Conservation (phyloP, 1,140 invertebrate species). For the Schlechtendalia chinensis region DNA sequence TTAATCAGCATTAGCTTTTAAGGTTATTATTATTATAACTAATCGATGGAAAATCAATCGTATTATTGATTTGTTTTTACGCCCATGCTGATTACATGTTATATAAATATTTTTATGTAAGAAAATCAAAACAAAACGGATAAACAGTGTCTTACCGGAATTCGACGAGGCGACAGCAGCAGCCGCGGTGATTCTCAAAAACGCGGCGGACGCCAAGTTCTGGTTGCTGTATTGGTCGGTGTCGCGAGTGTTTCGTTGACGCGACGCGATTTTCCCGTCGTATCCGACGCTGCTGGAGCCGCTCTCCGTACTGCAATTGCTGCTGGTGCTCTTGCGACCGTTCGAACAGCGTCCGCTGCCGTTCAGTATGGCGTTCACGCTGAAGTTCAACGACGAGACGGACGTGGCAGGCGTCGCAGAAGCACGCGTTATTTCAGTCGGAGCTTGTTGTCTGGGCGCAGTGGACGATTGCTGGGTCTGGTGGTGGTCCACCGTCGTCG, state of each 20-base stretch:
- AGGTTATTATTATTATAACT: too few relatives aligned
- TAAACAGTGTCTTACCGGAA: background rate
- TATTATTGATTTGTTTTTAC: too few relatives aligned
- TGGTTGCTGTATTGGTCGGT: background rate
- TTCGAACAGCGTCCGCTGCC: constrained; percentile 4
- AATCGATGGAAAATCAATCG: too few relatives aligned
- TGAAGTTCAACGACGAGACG: constrained; percentile 12
- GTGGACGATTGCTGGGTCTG: background rate
- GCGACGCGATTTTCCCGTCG: background rate
- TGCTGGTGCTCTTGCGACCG: constrained; percentile 12
- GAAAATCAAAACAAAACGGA: too few relatives aligned
- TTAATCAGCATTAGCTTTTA: too few relatives aligned
- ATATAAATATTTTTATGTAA: too few relatives aligned
- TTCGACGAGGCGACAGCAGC: background rate
- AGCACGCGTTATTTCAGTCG: background rate
- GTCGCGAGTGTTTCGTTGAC: background rate
- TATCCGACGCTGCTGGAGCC: background rate
- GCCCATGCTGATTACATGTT: too few relatives aligned
- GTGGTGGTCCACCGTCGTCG: background rate
- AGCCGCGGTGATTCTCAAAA: constrained; percentile 32
- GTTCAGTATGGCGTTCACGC: constrained; percentile 28
- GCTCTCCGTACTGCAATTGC: constrained; percentile 21
- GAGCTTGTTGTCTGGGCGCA: background rate
- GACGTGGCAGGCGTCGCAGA: background rate
- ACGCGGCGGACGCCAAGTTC: constrained; percentile 31